Evolutionary conservation across 2,797 vertebrate species (phyloP).

Genomic region (Mastacembelus armatus): DNA sequence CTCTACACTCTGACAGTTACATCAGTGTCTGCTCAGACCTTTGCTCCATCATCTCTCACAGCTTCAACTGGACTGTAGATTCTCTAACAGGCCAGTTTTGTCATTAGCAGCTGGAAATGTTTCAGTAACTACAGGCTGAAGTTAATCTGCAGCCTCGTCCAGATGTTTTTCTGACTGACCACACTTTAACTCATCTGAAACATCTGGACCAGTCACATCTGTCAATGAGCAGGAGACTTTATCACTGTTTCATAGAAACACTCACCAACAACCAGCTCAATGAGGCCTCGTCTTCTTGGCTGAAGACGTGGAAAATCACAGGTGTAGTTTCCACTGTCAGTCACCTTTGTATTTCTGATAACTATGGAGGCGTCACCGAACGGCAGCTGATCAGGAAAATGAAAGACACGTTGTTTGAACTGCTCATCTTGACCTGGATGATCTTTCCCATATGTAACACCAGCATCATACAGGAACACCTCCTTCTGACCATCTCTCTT

Average conservation of each 20-base stretch:
- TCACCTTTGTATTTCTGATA: neutral
- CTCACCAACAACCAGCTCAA: conserved; percentile 11
- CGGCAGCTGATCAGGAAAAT: neutral
- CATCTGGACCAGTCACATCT: neutral
- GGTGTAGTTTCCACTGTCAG: conserved; percentile 17
- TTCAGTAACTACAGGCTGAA: neutral
- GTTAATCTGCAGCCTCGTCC: neutral
- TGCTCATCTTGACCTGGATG: neutral
- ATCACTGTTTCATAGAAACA: neutral
- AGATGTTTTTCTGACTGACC: neutral
- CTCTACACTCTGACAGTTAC: too few species aligned
- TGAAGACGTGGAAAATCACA: neutral
- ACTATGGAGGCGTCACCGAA: conserved; percentile 7
- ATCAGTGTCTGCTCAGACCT: too few species aligned
- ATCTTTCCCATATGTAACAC: fast-evolving
- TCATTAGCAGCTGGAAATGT: too few species aligned
- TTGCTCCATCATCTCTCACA: too few species aligned
- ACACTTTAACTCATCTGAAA: neutral
- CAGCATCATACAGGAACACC: neutral
- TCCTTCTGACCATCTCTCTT: conserved; percentile 1
- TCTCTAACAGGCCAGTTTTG: too few species aligned
- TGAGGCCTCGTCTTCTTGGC: too few species aligned
- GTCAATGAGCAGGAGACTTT: neutral
- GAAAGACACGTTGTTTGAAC: conserved; percentile 14
- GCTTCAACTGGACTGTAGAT: too few species aligned